Percentiles rank a stretch among this genome's conserved stretches.
Conservation (phyloP, 2,797 vertebrate genomes). For the Iguana delicatissima region DNA sequence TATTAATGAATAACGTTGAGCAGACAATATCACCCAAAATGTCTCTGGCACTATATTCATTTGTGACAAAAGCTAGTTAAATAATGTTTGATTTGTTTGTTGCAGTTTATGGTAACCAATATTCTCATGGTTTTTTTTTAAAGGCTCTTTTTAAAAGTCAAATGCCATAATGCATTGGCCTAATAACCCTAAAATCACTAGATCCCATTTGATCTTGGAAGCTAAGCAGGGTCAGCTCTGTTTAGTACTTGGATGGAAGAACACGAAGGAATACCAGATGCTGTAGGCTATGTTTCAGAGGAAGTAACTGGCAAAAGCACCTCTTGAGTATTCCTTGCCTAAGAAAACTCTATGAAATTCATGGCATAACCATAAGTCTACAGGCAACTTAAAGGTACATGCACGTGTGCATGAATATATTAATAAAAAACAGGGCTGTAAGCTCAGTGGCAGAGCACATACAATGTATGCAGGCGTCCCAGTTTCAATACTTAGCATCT, state of each 20-base stretch:
- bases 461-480: neutral
- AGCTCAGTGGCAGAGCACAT: neutral
- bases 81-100: neutral
- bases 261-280: too few species aligned
- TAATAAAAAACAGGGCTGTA: neutral
- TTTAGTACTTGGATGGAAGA: too few species aligned
- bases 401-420: too few species aligned
- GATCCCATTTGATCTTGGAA: too few species aligned
- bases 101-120: neutral
- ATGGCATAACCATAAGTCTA: too few species aligned
- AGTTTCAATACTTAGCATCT: neutral
- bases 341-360: too few species aligned
- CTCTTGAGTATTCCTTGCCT: too few species aligned
- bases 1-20: conserved; percentile 11
- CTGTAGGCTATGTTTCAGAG: too few species aligned
- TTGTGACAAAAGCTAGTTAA: conserved; percentile 26
- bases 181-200: too few species aligned
- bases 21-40: conserved; percentile 35
- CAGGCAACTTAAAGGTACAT: too few species aligned
- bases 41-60: conserved; percentile 31
- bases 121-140: neutral
- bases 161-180: neutral
- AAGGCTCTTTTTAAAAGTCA: neutral
- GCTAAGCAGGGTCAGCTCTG: too few species aligned
- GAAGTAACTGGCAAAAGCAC: too few species aligned